These are phyloP conservation scores for Brachynemurus nebulosus DNA, from an alignment of 2,888 invertebrate genomes.

Conservation along the genomic window DNA sequence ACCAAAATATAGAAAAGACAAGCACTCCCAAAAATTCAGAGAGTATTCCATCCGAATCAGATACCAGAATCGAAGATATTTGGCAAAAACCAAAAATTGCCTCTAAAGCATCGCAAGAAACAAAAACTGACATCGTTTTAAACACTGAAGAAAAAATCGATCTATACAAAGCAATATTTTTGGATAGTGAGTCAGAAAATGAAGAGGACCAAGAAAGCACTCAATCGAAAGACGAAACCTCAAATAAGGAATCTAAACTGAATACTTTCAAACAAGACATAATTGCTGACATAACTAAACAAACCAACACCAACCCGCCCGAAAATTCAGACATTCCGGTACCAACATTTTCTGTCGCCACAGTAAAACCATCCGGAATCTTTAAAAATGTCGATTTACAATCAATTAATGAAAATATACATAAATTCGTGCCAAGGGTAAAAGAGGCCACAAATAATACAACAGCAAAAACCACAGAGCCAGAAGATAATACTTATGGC, in stretches of 20 bases:
- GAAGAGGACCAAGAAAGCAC: not conserved
- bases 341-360: not conserved
- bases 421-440: too few relatives aligned
- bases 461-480: constrained; percentile 5
- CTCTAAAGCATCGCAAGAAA: too few relatives aligned
- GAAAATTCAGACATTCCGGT: not conserved
- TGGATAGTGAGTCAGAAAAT: constrained; percentile 52
- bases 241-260: constrained; percentile 21
- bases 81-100: too few relatives aligned
- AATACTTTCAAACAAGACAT: constrained; percentile 18
- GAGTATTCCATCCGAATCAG: too few relatives aligned
- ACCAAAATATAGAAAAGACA: too few relatives aligned
- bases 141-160: constrained; percentile 47
- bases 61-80: too few relatives aligned
- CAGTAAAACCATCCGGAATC: constrained; percentile 41
- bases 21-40: too few relatives aligned
- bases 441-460: too few relatives aligned
- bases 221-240: not conserved
- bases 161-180: constrained; percentile 80
- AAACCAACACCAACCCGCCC: constrained; percentile 50
- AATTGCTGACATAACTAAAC: constrained; percentile 27
- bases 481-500: constrained; percentile 34
- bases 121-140: constrained; percentile 8
- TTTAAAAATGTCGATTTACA: constrained; percentile 52
- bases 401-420: constrained; percentile 29